Evolutionary conservation across 2,113 vertebrate species (phyloP).

Genomic region (Rutilus rutilus): DNA sequence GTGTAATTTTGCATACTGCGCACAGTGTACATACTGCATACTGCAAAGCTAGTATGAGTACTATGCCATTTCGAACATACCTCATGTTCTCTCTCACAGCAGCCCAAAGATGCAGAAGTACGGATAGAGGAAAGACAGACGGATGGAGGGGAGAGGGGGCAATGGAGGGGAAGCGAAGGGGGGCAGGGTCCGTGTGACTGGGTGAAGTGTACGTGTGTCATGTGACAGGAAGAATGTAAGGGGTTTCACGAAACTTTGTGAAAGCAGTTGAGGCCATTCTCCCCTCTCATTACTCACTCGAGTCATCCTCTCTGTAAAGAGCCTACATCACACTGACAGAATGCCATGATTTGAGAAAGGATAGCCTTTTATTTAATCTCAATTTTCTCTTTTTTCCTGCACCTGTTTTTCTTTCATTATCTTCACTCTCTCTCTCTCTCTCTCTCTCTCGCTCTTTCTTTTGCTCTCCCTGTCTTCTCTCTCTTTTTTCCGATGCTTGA

Average conservation of each 20-base stretch:
- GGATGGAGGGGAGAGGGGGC: conserved; percentile 9
- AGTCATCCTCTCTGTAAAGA: conserved; percentile 77
- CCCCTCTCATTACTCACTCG: conserved; percentile 75
- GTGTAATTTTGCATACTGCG: neutral
- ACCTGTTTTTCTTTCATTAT: conserved; percentile 86
- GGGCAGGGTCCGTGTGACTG: conserved; percentile 48
- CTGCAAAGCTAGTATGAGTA: neutral
- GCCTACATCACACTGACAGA: conserved; percentile 72
- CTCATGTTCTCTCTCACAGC: conserved; percentile 42
- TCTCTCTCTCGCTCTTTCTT: conserved; percentile 52
- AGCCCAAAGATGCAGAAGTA: neutral
- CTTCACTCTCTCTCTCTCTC: conserved; percentile 74
- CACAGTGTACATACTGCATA: neutral
- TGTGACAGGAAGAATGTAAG: conserved; percentile 54
- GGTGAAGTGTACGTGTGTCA: conserved; percentile 60
- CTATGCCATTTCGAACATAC: conserved; percentile 35
- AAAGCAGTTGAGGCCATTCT: conserved; percentile 72
- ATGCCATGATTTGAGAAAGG: conserved; percentile 76
- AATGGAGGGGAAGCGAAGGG: conserved; percentile 42
- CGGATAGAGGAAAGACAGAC: neutral
- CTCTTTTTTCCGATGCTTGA: conserved; percentile 92
- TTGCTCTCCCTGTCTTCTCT: conserved; percentile 60
- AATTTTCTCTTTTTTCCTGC: conserved; percentile 89
- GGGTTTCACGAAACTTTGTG: conserved; percentile 68
- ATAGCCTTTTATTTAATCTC: conserved; percentile 89